phyloP scores from a whole-genome alignment of 35 echinoderm and acorn worm species.

The Ptychodera flava region DNA sequence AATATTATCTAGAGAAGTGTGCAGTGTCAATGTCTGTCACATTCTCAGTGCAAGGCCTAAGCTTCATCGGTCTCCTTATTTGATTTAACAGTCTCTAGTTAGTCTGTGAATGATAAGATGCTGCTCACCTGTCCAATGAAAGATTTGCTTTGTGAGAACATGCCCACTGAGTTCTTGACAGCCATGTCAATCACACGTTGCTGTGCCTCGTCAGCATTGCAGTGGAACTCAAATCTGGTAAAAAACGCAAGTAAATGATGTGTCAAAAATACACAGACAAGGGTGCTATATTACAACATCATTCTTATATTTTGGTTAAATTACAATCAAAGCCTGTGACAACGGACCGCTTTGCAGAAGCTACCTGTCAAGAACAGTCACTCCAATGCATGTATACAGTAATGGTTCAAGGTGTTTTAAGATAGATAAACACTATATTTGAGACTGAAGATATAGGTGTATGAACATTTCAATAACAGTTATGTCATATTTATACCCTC shows the following conservation, averaged over 20 bases:
- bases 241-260: neutral
- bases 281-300: neutral
- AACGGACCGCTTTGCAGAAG: neutral
- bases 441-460: neutral
- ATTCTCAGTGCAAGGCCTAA: no score
- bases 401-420: neutral
- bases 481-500: no score
- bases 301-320: neutral
- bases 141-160: constrained; percentile 42
- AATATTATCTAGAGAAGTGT: no score
- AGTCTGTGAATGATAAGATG: no score
- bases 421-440: neutral
- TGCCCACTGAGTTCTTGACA: constrained; percentile 52
- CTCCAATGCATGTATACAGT: neutral
- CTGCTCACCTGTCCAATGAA: constrained; percentile 36
- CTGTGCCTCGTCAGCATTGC: constrained; percentile 12
- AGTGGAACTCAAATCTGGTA: constrained; percentile 42
- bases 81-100: no score
- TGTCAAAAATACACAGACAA: neutral
- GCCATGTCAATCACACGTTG: constrained; percentile 42
- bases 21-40: no score
- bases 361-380: neutral
- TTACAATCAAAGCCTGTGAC: neutral
- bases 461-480: no score
- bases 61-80: no score